Percentiles rank a stretch among this genome's conserved stretches.
Conservation (phyloP, 30 jellyfish, hydroid and myxozoan genomes). For the Cassiopea andromeda region DNA sequence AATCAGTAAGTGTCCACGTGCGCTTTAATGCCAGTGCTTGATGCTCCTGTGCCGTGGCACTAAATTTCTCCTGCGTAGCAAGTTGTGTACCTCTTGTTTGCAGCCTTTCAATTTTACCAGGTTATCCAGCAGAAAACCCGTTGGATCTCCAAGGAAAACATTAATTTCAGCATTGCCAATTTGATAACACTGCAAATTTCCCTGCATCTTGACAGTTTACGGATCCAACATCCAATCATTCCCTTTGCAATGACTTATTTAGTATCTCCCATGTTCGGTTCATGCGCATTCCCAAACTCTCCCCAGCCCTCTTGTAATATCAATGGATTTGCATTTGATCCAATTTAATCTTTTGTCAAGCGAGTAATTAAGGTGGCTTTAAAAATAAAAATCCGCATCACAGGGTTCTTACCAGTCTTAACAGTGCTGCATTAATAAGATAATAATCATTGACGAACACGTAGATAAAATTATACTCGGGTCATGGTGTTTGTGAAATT, state of each 20-base stretch:
- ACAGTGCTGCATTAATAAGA: conserved; percentile 18
- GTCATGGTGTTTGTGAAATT: conserved; percentile 27
- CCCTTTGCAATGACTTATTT: neutral
- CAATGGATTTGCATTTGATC: conserved; percentile 2
- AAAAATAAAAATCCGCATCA: conserved; percentile 27
- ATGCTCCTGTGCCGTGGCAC: too few relatives aligned
- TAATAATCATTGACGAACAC: conserved; percentile 21
- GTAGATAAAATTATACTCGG: conserved; percentile 6
- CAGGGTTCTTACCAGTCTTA: conserved; percentile 41
- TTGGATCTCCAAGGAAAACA: too few relatives aligned
- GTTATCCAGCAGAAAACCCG: too few relatives aligned
- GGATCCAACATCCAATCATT: neutral
- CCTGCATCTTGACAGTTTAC: neutral
- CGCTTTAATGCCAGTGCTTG: too few relatives aligned
- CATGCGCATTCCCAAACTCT: neutral
- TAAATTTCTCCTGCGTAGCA: too few relatives aligned
- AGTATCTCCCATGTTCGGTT: neutral
- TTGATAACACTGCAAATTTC: too few relatives aligned
- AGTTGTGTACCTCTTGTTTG: too few relatives aligned
- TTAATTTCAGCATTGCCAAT: too few relatives aligned
- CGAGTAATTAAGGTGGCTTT: conserved; percentile 11
- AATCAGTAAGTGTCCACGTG: too few relatives aligned
- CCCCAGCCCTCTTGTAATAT: conserved; percentile 8
- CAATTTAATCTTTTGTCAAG: conserved; percentile 8
- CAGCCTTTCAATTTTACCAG: too few relatives aligned